A percentile compares a stretch with the other conserved stretches of the same genome.
Conservation (phyloP, 64 coral and sea anemone species). For the Acropora tenuis region DNA sequence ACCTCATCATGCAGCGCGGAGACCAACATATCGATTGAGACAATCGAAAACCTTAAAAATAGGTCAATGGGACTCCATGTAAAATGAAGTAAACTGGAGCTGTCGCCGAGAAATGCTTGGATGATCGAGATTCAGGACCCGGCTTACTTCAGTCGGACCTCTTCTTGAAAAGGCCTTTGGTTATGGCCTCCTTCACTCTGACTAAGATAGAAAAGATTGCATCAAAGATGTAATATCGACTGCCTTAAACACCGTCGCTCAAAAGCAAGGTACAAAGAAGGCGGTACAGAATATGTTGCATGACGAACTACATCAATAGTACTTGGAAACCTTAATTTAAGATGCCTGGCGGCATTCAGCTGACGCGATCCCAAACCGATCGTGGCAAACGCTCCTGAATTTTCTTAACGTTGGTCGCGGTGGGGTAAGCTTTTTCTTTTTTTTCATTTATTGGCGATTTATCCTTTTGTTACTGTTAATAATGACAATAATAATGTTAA, state of each 20-base stretch:
- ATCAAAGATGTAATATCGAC: conserved; percentile 14
- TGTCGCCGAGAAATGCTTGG: not conserved
- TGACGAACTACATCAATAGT: not conserved
- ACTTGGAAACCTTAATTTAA: not conserved
- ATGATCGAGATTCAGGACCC: not conserved
- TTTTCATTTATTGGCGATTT: no score
- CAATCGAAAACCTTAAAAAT: not conserved
- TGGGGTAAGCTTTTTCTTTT: conserved; percentile 3
- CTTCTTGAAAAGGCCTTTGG: conserved; percentile 22
- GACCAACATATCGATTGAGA: not conserved
- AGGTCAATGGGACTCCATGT: not conserved
- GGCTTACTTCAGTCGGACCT: not conserved
- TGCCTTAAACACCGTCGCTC: conserved; percentile 11
- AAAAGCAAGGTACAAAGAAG: conserved; percentile 21
- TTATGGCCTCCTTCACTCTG: conserved; percentile 10
- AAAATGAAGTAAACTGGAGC: not conserved
- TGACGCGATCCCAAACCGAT: conserved; percentile 49
- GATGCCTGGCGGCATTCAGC: conserved; percentile 37
- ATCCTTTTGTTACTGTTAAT: no score
- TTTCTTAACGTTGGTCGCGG: conserved; percentile 61
- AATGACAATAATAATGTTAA: no score
- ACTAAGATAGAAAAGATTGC: not conserved
- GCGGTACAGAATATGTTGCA: not conserved
- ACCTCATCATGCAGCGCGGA: no score
- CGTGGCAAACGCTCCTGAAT: conserved; percentile 58